Evolutionary conservation across 2,113 vertebrate species (phyloP).

Genomic region (Vidua chalybeata): DNA sequence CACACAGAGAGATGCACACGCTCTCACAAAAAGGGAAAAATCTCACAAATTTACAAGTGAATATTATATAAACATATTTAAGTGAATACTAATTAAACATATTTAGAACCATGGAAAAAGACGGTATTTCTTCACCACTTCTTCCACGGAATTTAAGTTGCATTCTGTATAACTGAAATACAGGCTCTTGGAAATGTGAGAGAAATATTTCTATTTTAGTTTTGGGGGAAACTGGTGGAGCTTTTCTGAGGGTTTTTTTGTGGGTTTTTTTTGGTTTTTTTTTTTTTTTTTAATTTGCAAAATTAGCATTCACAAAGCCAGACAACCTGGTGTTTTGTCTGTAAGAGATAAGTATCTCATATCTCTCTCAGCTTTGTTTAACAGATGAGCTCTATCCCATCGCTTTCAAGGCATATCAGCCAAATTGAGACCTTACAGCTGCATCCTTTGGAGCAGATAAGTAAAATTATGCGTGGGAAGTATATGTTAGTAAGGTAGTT

Average conservation of each 20-base stretch:
- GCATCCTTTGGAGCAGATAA: constrained; percentile 1
- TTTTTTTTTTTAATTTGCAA: background rate
- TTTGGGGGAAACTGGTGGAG: background rate
- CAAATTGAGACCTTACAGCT: constrained; percentile 43
- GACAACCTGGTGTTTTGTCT: constrained; percentile 30
- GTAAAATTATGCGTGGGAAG: background rate
- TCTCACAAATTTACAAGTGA: background rate
- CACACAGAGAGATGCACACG: rapidly evolving
- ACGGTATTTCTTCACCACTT: background rate
- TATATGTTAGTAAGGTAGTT: background rate
- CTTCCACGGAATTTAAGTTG: background rate
- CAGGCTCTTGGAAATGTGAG: background rate
- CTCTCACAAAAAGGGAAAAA: background rate
- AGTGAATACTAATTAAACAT: constrained; percentile 12
- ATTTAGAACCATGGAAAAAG: background rate
- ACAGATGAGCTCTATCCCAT: constrained; percentile 26
- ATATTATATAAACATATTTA: constrained; percentile 1
- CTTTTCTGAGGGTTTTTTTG: background rate
- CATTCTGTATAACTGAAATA: background rate
- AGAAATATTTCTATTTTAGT: background rate
- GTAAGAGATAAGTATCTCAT: constrained; percentile 31
- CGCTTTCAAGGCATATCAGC: constrained; percentile 23
- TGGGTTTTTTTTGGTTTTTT: background rate
- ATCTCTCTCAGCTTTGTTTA: constrained; percentile 13
- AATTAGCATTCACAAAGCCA: constrained; percentile 18